phyloP scores from a whole-genome alignment of 2,113 vertebrate species.

The Heterocephalus glaber region DNA sequence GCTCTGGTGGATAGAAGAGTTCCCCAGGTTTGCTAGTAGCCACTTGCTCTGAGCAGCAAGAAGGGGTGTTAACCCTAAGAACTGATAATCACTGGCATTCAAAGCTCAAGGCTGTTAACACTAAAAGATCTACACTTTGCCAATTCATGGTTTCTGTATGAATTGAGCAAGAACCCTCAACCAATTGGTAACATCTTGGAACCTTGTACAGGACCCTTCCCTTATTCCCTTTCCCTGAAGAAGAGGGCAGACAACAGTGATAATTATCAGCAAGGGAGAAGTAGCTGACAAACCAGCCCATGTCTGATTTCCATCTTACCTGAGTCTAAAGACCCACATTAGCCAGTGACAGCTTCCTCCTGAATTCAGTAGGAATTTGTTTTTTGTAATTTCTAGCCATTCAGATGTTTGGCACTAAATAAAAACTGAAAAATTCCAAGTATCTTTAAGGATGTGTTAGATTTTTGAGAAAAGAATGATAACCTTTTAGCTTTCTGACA shows the following conservation, averaged over 20 bases:
- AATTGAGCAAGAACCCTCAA: not conserved
- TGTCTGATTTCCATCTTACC: not conserved
- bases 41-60: not conserved
- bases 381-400: conserved; percentile 11
- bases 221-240: not conserved
- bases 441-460: not conserved
- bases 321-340: no score
- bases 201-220: not conserved
- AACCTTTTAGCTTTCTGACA: not conserved
- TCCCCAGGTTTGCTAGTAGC: not conserved
- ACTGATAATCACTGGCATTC: not conserved
- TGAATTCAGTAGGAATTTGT: not conserved
- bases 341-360: not conserved
- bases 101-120: not conserved
- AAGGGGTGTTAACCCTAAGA: not conserved
- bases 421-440: conserved; percentile 3
- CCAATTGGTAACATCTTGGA: not conserved
- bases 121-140: not conserved
- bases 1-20: not conserved
- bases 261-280: not conserved
- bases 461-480: conserved; percentile 18
- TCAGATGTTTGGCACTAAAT: not conserved
- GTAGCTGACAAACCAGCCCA: not conserved
- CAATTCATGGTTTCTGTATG: not conserved
- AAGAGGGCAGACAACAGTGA: not conserved